Evolutionary conservation across 2,113 vertebrate genomes (phyloP).

Genomic region (Perca schrenkii): DNA sequence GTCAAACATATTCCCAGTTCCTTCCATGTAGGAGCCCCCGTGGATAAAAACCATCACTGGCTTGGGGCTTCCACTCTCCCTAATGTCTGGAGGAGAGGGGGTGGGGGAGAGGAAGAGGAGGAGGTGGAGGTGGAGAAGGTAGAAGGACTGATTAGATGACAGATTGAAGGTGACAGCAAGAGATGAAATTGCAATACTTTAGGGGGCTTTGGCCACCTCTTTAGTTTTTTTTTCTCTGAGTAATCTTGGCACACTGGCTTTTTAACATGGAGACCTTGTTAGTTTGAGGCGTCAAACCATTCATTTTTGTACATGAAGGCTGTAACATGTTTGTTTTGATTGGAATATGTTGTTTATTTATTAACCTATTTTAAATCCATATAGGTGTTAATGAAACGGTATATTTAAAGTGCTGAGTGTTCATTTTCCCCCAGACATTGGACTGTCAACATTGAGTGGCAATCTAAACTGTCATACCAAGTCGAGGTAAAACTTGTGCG

Average conservation of each 20-base stretch:
- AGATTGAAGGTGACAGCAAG: constrained; percentile 69
- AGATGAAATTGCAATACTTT: constrained; percentile 71
- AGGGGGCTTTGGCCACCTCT: constrained; percentile 51
- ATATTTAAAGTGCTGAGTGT: constrained; percentile 42
- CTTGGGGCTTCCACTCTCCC: constrained; percentile 99
- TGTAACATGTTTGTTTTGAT: constrained; percentile 58
- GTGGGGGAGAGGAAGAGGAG: constrained; percentile 72
- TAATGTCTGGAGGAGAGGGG: constrained; percentile 91
- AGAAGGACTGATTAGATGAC: constrained; percentile 83
- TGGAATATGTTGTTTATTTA: constrained; percentile 51
- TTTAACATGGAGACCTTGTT: constrained; percentile 57
- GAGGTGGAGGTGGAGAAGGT: constrained; percentile 78
- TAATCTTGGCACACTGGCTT: constrained; percentile 69
- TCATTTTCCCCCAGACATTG: constrained; percentile 51
- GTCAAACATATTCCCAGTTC: constrained; percentile 99
- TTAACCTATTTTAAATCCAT: constrained; percentile 29
- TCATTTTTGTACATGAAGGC: constrained; percentile 69
- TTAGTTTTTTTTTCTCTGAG: constrained; percentile 31
- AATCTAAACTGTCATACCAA: constrained; percentile 54
- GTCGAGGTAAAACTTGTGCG: constrained; percentile 28
- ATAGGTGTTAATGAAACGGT: constrained; percentile 49
- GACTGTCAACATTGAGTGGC: constrained; percentile 60
- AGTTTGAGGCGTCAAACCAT: constrained; percentile 71
- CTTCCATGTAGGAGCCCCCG: constrained; percentile 99
- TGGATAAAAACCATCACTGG: constrained; percentile 99